Conservation (phyloP, 2,888 invertebrate species). For the Craniophora ligustri region DNA sequence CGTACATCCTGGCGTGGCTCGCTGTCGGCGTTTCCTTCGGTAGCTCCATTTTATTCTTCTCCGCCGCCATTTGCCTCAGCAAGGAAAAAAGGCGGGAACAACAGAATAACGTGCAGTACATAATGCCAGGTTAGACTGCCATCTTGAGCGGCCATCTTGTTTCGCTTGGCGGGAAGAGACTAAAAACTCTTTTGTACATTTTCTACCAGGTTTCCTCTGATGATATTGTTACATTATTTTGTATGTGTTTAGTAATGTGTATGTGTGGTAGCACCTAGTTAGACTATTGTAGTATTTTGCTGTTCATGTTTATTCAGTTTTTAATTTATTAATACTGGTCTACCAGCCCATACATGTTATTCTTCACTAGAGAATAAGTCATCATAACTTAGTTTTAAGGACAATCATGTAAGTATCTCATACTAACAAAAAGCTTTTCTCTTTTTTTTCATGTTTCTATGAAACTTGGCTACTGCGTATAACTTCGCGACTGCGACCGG, state of each 20-base stretch:
- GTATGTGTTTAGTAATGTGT: conserved; percentile 35
- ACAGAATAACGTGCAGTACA: conserved; percentile 94
- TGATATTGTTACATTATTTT: conserved; percentile 18
- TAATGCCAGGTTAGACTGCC: conserved; percentile 94
- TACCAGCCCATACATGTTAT: conserved; percentile 34
- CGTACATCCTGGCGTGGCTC: conserved; percentile 95
- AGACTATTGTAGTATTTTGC: conserved; percentile 1
- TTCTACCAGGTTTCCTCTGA: conserved; percentile 38
- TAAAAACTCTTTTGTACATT: conserved; percentile 64
- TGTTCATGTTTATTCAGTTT: not conserved
- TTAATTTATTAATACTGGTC: conserved; percentile 15
- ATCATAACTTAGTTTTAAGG: conserved; percentile 62
- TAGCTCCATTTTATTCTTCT: conserved; percentile 93
- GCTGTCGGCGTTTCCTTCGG: conserved; percentile 93
- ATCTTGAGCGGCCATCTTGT: conserved; percentile 70
- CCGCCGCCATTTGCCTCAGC: conserved; percentile 93
- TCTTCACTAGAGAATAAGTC: conserved; percentile 37
- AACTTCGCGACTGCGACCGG: conserved; percentile 70
- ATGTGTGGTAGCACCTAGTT: conserved; percentile 21
- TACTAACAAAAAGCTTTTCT: conserved; percentile 87
- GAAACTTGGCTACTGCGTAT: conserved; percentile 85
- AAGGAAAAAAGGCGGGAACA: conserved; percentile 93
- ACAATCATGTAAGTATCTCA: conserved; percentile 71
- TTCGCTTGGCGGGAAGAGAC: conserved; percentile 80
- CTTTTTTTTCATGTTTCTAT: conserved; percentile 89